Conservation (phyloP, 2,797 vertebrate genomes). For the Melanotaenia maccullochi region DNA sequence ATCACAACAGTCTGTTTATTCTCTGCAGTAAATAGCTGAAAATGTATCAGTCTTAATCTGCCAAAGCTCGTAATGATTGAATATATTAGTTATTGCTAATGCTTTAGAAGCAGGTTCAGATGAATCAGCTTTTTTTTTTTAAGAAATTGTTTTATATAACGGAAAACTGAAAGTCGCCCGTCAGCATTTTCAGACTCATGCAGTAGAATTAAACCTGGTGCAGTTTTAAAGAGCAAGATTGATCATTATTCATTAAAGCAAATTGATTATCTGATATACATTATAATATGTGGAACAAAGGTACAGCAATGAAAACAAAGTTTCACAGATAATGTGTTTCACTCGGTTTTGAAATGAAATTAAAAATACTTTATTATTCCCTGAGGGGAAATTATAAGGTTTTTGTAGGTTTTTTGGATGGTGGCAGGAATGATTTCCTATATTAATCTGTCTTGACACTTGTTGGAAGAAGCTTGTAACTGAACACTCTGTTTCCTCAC, state of each 20-base stretch:
- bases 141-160: slow-evolving; percentile 54
- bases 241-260: slow-evolving; percentile 10
- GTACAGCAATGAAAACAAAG: background rate
- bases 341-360: background rate
- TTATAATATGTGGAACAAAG: background rate
- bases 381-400: background rate
- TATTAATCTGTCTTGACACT: no score
- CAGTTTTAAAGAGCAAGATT: slow-evolving; percentile 11
- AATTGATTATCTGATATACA: slow-evolving; percentile 5
- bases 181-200: slow-evolving; percentile 30
- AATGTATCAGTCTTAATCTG: slow-evolving; percentile 38
- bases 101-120: slow-evolving; percentile 22
- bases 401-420: background rate
- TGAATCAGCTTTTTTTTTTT: slow-evolving; percentile 40
- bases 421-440: background rate
- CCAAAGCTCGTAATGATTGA: slow-evolving; percentile 43
- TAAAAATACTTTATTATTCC: background rate
- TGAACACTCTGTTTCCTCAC: no score
- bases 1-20: slow-evolving; percentile 29
- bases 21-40: slow-evolving; percentile 30
- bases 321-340: background rate
- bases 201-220: slow-evolving; percentile 9
- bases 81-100: slow-evolving; percentile 20
- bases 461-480: no score
- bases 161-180: slow-evolving; percentile 43